Percentiles rank a stretch among this genome's conserved stretches.
phyloP scores from a whole-genome alignment of 1,140 invertebrate genomes.

The Trypoxylus dichotomus region DNA sequence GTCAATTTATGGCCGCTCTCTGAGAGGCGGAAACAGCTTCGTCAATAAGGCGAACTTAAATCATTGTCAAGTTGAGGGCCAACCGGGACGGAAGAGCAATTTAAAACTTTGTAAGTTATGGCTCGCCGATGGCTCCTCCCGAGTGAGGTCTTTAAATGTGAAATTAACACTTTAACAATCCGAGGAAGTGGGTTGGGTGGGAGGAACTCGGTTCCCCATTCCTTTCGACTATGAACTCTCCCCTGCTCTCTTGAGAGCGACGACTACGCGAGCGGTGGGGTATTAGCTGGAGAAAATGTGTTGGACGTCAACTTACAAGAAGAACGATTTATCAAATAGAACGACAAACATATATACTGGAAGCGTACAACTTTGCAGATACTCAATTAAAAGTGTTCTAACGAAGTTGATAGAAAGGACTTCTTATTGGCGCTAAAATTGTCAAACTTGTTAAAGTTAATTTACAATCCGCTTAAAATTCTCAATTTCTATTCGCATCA shows the following conservation, averaged over 20 bases:
- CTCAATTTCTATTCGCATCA: too few relatives aligned
- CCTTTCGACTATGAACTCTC: neutral
- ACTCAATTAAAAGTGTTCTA: conserved; percentile 9
- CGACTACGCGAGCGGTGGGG: neutral
- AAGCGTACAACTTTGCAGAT: neutral
- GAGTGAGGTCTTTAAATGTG: conserved; percentile 17
- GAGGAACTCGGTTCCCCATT: neutral
- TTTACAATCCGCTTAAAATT: neutral
- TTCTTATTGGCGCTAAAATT: neutral
- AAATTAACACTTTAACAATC: conserved; percentile 26
- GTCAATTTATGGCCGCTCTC: neutral
- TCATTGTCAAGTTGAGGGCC: conserved; percentile 12
- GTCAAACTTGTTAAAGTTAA: neutral
- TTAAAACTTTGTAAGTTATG: conserved; percentile 25
- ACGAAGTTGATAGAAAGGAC: neutral
- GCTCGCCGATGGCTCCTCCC: neutral
- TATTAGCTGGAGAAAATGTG: neutral
- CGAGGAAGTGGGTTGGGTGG: neutral
- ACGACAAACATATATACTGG: neutral
- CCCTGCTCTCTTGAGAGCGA: neutral
- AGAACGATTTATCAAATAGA: conserved; percentile 7
- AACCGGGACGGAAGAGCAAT: conserved; percentile 24
- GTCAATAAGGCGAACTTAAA: conserved; percentile 16
- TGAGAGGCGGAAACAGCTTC: neutral
- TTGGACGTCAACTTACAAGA: conserved; percentile 16